phyloP scores from a whole-genome alignment of 2,797 vertebrate species.

The Clarias fuscus region DNA sequence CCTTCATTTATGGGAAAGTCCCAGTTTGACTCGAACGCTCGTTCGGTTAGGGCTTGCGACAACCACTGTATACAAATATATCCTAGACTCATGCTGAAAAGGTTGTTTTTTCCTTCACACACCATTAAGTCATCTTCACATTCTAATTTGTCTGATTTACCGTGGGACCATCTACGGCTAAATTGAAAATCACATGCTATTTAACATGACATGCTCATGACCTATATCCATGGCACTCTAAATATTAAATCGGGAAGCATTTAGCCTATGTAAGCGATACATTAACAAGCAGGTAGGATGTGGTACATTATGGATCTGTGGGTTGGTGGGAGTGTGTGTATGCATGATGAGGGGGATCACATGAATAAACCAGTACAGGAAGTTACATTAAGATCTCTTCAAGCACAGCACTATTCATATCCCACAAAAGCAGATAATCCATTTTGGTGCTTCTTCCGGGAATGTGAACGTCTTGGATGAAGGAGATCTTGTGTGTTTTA shows the following conservation, averaged over 20 bases:
- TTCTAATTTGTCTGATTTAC: not conserved
- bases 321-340: constrained; percentile 52
- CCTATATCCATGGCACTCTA: not conserved
- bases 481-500: constrained; percentile 35
- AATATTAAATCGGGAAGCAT: constrained; percentile 10
- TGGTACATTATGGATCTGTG: constrained; percentile 63
- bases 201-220: not conserved
- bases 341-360: constrained; percentile 60
- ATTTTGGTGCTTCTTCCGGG: constrained; percentile 51
- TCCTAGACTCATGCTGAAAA: too few species aligned
- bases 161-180: not conserved
- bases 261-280: constrained; percentile 44
- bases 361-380: constrained; percentile 75
- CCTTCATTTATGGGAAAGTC: too few species aligned
- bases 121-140: not conserved
- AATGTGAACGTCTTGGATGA: constrained; percentile 20
- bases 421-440: constrained; percentile 61
- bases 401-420: constrained; percentile 68
- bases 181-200: not conserved
- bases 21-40: too few species aligned
- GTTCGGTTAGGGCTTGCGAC: too few species aligned
- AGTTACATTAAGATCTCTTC: constrained; percentile 71
- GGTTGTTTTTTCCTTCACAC: too few species aligned
- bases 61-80: too few species aligned
- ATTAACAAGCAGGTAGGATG: constrained; percentile 61